phyloP scores from a whole-genome alignment of 2,888 invertebrate species.

The Hydrotaea diabolus region DNA sequence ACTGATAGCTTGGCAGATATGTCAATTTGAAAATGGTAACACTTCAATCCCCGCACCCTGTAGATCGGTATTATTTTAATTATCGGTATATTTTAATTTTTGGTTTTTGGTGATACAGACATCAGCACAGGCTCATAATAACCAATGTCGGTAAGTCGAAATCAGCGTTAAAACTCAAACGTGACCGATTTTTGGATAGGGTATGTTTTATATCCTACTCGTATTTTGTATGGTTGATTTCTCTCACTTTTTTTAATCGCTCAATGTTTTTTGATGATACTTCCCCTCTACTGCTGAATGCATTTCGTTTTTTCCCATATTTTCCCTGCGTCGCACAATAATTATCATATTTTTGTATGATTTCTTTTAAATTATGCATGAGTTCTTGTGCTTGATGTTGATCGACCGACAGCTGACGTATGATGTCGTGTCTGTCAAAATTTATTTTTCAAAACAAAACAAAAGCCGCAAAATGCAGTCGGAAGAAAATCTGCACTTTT shows the following conservation, averaged over 20 bases:
- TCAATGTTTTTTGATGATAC: neutral
- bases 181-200: too few species aligned
- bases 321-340: constrained; percentile 49
- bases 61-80: too few species aligned
- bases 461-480: constrained; percentile 5
- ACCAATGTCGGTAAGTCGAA: too few species aligned
- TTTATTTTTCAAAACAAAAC: constrained; percentile 34
- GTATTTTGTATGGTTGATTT: too few species aligned
- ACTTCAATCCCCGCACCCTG: too few species aligned
- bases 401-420: constrained; percentile 78
- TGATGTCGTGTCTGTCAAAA: constrained; percentile 77
- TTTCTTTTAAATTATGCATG: constrained; percentile 41
- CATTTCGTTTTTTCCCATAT: neutral
- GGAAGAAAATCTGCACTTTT: constrained; percentile 33
- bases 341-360: constrained; percentile 37
- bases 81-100: too few species aligned
- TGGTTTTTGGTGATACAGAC: too few species aligned
- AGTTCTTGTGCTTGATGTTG: constrained; percentile 72
- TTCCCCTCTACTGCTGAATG: constrained; percentile 19
- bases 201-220: too few species aligned
- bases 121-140: too few species aligned
- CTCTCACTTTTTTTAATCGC: neutral
- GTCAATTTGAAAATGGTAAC: too few species aligned
- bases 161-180: too few species aligned
- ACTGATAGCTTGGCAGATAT: too few species aligned